Conservation (phyloP, 2,797 vertebrate genomes). For the Taeniopygia guttata region DNA sequence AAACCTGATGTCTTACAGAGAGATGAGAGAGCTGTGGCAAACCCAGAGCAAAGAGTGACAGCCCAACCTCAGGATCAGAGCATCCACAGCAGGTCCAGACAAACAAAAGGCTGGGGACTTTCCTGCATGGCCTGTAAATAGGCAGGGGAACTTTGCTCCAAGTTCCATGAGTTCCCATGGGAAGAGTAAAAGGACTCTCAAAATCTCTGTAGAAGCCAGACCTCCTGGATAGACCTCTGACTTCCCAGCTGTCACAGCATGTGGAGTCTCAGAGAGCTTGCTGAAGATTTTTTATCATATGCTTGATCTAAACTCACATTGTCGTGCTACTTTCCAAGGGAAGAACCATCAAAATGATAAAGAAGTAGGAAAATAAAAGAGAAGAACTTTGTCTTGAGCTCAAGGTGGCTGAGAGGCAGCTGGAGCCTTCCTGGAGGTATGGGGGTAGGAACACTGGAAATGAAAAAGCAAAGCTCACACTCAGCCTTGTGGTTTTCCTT, state of each 20-base stretch:
- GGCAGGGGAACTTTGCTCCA: background rate
- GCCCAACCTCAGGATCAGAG: background rate
- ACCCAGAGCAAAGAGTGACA: background rate
- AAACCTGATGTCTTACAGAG: background rate
- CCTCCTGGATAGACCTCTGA: background rate
- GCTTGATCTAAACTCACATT: background rate
- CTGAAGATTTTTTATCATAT: background rate
- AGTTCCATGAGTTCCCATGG: too few species aligned
- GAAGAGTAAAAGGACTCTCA: background rate
- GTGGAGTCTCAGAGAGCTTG: background rate
- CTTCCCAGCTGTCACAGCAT: fast-evolving
- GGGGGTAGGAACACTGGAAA: background rate
- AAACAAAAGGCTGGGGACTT: background rate
- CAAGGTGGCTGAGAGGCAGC: background rate
- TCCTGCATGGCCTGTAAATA: fast-evolving
- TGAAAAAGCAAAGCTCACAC: background rate
- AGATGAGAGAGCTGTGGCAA: background rate
- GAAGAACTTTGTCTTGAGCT: background rate
- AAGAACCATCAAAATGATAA: background rate
- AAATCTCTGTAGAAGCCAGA: background rate
- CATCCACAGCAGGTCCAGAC: background rate
- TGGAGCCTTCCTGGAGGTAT: background rate
- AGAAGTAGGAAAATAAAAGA: background rate
- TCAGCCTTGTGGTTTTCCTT: background rate
- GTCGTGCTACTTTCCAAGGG: background rate